Evolutionary conservation across 2,797 vertebrate species (phyloP).

Genomic region (Meda fulgida): DNA sequence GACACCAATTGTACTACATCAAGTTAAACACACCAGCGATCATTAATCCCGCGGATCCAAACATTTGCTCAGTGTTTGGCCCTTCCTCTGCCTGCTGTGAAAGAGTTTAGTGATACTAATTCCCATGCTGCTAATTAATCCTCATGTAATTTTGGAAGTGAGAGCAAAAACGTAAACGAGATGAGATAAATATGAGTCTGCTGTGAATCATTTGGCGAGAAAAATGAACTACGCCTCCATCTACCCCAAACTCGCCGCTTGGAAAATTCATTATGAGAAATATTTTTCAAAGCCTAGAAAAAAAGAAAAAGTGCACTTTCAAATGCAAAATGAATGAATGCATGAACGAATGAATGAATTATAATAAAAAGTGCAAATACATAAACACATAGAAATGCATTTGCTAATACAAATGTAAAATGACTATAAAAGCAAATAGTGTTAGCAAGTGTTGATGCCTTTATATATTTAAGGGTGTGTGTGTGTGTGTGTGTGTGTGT

Average conservation of each 20-base stretch:
- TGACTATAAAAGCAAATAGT: too few relatives aligned
- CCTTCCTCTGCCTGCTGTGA: slow-evolving; percentile 47
- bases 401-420: not conserved
- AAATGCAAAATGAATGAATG: not conserved
- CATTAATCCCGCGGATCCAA: slow-evolving; percentile 58
- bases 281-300: not conserved
- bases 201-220: slow-evolving; percentile 60
- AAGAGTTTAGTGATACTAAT: slow-evolving; percentile 53
- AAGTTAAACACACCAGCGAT: slow-evolving; percentile 58
- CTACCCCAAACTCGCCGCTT: slow-evolving; percentile 4
- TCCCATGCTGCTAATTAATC: slow-evolving; percentile 66
- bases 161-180: slow-evolving; percentile 61
- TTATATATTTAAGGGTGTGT: too few relatives aligned
- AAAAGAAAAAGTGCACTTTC: not conserved
- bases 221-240: slow-evolving; percentile 24
- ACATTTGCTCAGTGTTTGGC: slow-evolving; percentile 59
- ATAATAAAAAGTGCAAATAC: not conserved
- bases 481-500: too few relatives aligned
- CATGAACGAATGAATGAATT: not conserved
- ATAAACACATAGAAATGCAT: not conserved
- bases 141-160: slow-evolving; percentile 57
- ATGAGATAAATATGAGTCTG: slow-evolving; percentile 63
- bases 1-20: slow-evolving; percentile 42
- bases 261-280: slow-evolving; percentile 32
- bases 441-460: not conserved